phyloP scores from a whole-genome alignment of 2,797 vertebrate genomes.

The Premnoplex brunnescens region DNA sequence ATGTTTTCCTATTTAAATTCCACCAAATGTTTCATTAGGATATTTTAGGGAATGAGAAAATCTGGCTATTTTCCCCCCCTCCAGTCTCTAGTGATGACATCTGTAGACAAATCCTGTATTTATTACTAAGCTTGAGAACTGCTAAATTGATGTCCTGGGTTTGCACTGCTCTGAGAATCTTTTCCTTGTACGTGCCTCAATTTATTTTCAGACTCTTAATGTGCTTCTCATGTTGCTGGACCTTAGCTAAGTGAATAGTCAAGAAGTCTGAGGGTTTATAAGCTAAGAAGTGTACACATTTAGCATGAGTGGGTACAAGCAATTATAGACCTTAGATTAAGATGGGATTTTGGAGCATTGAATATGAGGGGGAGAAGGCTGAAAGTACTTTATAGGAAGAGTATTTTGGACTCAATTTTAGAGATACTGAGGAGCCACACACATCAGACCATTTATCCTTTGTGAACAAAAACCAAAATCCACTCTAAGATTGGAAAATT shows the following conservation, averaged over 20 bases:
- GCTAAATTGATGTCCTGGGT: neutral
- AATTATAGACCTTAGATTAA: neutral
- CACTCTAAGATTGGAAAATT: neutral
- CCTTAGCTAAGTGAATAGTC: neutral
- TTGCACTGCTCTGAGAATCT: neutral
- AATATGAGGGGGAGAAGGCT: neutral
- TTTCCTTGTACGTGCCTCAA: neutral
- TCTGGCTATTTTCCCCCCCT: neutral
- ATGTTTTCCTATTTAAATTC: slow-evolving; percentile 71
- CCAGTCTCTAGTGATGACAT: neutral
- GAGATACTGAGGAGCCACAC: neutral
- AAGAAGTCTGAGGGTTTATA: neutral
- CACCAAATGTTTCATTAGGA: slow-evolving; percentile 73
- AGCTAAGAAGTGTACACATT: neutral
- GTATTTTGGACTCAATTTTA: neutral
- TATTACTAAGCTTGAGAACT: neutral
- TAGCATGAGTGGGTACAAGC: neutral
- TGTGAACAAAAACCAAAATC: neutral
- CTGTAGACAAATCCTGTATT: slow-evolving; percentile 6
- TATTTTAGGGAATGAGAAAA: slow-evolving; percentile 58
- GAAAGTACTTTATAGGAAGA: neutral
- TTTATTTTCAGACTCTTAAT: neutral
- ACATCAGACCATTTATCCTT: neutral
- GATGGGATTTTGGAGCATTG: neutral
- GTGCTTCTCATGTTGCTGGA: neutral